Evolutionary conservation across 2,113 vertebrate species (phyloP).

Genomic region (Microcebus tavaratra): DNA sequence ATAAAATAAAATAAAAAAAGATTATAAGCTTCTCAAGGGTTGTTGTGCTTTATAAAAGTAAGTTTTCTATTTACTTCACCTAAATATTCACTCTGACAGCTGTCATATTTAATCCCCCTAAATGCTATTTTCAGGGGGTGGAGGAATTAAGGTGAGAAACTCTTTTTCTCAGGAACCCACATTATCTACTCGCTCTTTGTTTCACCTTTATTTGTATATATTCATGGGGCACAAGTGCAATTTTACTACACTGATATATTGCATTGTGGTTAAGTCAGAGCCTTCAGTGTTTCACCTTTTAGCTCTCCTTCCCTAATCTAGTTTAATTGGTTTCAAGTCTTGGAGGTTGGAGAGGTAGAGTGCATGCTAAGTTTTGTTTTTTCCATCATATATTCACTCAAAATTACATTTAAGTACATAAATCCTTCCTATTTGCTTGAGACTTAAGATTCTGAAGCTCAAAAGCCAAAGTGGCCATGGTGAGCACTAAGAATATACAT

Average conservation of each 20-base stretch:
- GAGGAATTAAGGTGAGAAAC: not conserved
- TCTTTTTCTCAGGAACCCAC: not conserved
- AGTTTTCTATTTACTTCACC: not conserved
- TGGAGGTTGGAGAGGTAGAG: not conserved
- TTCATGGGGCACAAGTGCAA: too few species aligned
- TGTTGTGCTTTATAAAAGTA: not conserved
- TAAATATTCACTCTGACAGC: not conserved
- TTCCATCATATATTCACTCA: not conserved
- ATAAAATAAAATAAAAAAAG: too few species aligned
- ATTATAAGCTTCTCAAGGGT: not conserved
- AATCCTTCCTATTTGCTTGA: not conserved
- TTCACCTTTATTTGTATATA: not conserved
- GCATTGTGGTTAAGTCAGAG: too few species aligned
- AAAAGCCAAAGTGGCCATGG: not conserved
- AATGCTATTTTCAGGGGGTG: not conserved
- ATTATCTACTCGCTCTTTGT: not conserved
- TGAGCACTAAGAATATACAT: not conserved
- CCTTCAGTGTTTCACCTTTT: not conserved
- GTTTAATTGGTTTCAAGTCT: not conserved
- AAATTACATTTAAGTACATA: not conserved
- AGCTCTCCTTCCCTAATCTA: not conserved
- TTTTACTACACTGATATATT: too few species aligned
- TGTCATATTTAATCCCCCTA: not conserved
- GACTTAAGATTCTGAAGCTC: not conserved
- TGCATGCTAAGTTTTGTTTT: not conserved